Evolutionary conservation across 2,113 vertebrate species (phyloP).

Genomic region (Sinosuthora webbiana): DNA sequence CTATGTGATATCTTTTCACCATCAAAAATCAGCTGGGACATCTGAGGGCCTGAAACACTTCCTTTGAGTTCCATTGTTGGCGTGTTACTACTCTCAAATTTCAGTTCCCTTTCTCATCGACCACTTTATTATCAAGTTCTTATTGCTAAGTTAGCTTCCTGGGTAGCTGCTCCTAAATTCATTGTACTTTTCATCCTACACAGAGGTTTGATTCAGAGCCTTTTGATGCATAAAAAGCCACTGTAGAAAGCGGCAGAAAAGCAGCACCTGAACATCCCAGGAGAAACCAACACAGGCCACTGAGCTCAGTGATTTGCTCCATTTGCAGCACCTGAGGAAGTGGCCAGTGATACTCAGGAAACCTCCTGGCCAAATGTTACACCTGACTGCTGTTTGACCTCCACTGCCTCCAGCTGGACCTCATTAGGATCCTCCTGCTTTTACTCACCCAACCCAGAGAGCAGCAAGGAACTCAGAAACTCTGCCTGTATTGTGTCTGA

Average conservation of each 20-base stretch:
- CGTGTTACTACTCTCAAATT: constrained; percentile 17
- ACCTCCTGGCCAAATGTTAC: not conserved
- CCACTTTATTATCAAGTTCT: constrained; percentile 27
- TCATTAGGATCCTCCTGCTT: not conserved
- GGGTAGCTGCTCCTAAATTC: constrained; percentile 6
- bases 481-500: not conserved
- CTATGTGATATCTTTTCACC: constrained; percentile 8
- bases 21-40: constrained; percentile 41
- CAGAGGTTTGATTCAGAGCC: not conserved
- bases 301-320: not conserved
- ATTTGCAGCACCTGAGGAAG: not conserved
- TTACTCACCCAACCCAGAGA: not conserved
- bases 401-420: not conserved
- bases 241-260: not conserved
- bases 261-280: not conserved
- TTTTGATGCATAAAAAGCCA: constrained; percentile 3
- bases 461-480: not conserved
- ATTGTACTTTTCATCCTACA: not conserved
- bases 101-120: not conserved
- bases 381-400: not conserved
- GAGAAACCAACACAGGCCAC: not conserved
- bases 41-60: constrained; percentile 15
- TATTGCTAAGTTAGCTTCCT: not conserved
- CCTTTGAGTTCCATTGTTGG: constrained; percentile 10
- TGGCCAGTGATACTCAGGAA: not conserved